These are phyloP conservation scores for Euproctis similis DNA, from an alignment of 2,888 invertebrate genomes.

Conservation along the genomic window DNA sequence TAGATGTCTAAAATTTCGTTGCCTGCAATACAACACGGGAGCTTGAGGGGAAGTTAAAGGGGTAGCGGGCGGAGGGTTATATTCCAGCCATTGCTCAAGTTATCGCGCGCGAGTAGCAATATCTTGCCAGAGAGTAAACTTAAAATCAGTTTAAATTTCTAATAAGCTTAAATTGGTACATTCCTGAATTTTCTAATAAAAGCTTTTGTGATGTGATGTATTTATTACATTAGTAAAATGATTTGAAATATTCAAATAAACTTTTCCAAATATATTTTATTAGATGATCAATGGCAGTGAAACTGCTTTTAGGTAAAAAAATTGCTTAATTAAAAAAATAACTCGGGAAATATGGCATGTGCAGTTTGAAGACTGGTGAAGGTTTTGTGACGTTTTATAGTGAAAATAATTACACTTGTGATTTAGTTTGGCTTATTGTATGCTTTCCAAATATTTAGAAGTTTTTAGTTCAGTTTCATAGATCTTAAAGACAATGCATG, in stretches of 20 bases:
- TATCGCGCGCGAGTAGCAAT: no score
- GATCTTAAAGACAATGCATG: constrained; percentile 48
- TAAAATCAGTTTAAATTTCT: no score
- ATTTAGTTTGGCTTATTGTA: constrained; percentile 63
- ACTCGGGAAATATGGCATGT: constrained; percentile 57
- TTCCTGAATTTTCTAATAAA: constrained; percentile 55
- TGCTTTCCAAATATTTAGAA: constrained; percentile 60
- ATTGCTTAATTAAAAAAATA: constrained; percentile 16
- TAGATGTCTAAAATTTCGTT: no score
- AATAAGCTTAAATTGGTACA: constrained; percentile 54
- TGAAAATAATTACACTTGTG: constrained; percentile 46
- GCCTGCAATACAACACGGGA: no score
- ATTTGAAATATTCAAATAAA: constrained; percentile 29
- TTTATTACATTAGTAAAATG: constrained; percentile 38
- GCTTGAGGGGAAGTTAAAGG: no score
- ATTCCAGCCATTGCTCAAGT: no score
- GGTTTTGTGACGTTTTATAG: constrained; percentile 54
- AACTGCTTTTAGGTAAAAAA: constrained; percentile 24
- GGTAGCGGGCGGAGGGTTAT: no score
- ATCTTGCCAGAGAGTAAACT: background rate
- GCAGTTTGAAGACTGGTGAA: constrained; percentile 54
- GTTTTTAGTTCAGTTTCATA: constrained; percentile 53
- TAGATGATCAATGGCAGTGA: constrained; percentile 28
- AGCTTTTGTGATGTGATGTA: constrained; percentile 74
- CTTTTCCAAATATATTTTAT: constrained; percentile 29